Percentiles rank a stretch among this genome's conserved stretches.
phyloP scores from a whole-genome alignment of 2,888 invertebrate species.

The Timandra comae region DNA sequence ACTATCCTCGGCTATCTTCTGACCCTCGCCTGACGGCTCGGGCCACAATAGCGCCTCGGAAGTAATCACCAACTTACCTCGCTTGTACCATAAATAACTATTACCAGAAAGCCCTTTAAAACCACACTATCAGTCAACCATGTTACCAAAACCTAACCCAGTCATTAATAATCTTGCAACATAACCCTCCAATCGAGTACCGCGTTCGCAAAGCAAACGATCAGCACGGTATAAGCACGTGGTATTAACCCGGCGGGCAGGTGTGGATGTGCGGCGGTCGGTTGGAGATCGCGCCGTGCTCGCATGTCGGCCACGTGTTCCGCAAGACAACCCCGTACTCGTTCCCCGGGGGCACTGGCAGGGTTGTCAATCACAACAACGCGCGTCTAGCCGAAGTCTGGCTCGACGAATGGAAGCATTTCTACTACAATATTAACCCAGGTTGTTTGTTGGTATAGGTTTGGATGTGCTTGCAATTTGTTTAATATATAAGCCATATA shows the following conservation, averaged over 20 bases:
- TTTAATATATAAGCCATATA: too few relatives aligned
- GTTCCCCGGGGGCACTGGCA: conserved; percentile 97
- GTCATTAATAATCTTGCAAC: too few relatives aligned
- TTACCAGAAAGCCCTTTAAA: too few relatives aligned
- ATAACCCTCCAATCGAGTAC: too few relatives aligned
- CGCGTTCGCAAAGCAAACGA: conserved; percentile 5
- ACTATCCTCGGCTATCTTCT: too few relatives aligned
- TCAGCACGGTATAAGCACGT: conserved; percentile 10
- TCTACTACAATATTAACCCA: conserved; percentile 99
- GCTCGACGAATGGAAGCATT: conserved; percentile 99
- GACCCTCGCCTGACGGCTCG: too few relatives aligned
- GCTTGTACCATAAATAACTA: too few relatives aligned
- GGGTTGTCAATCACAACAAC: conserved; percentile 99
- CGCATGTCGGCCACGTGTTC: conserved; percentile 97
- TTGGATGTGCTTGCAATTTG: too few relatives aligned
- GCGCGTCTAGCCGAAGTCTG: conserved; percentile 98
- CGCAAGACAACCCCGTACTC: conserved; percentile 98
- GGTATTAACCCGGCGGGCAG: conserved; percentile 72
- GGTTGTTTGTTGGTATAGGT: conserved; percentile 69
- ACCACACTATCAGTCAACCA: too few relatives aligned
- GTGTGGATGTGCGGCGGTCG: conserved; percentile 99
- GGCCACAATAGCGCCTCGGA: too few relatives aligned
- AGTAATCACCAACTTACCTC: too few relatives aligned
- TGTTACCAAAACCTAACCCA: too few relatives aligned
- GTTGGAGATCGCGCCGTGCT: conserved; percentile 95